Percentiles rank a stretch among this genome's conserved stretches.
Evolutionary conservation across 2,888 invertebrate genomes (phyloP).

Genomic region (Pterobdella sp.): DNA sequence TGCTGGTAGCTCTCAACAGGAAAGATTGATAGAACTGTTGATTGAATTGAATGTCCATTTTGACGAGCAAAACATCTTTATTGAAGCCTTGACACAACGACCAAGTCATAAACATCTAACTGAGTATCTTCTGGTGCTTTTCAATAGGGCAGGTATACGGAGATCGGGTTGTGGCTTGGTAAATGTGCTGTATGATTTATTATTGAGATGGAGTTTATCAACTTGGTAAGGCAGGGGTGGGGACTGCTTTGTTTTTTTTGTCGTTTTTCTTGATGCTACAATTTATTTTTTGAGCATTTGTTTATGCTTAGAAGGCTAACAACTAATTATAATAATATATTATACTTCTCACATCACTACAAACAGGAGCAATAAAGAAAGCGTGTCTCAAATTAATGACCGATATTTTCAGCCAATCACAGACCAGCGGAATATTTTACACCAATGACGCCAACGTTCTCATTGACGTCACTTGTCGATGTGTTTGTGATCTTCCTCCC

Average conservation of each 20-base stretch:
- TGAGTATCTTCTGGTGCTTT: slow-evolving; percentile 74
- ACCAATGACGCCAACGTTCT: slow-evolving; percentile 88
- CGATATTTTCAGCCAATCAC: slow-evolving; percentile 71
- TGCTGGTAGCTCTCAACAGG: slow-evolving; percentile 46
- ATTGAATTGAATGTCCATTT: slow-evolving; percentile 86
- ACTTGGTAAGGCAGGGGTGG: background rate
- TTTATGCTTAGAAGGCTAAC: too few relatives aligned
- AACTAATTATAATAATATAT: background rate
- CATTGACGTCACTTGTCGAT: slow-evolving; percentile 82
- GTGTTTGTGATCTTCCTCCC: slow-evolving; percentile 78
- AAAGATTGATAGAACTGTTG: slow-evolving; percentile 72
- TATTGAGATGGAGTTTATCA: background rate
- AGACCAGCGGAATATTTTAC: slow-evolving; percentile 71
- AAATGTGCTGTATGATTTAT: background rate
- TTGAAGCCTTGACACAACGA: slow-evolving; percentile 45
- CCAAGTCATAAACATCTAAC: slow-evolving; percentile 75
- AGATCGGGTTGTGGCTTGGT: background rate
- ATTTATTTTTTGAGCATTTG: background rate
- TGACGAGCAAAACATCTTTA: slow-evolving; percentile 46
- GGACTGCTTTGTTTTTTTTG: background rate
- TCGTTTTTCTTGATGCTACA: background rate
- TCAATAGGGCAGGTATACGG: slow-evolving; percentile 74
- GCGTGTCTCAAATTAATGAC: slow-evolving; percentile 67
- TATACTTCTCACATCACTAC: background rate
- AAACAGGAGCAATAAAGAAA: background rate